phyloP scores from a whole-genome alignment of 2,888 invertebrate species.

The Zeuzera pyrina region DNA sequence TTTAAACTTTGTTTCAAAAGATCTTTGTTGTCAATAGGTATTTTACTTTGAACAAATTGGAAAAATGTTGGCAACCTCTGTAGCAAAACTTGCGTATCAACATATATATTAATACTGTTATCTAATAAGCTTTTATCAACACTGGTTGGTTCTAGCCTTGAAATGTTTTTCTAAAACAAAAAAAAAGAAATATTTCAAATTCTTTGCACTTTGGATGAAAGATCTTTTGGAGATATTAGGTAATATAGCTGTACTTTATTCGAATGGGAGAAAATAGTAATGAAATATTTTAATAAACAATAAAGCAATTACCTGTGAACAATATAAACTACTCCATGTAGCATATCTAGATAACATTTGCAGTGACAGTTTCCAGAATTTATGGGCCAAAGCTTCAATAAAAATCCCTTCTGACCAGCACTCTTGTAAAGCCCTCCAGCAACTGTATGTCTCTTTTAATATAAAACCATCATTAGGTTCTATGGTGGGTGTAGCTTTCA shows the following conservation, averaged over 20 bases:
- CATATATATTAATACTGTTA: constrained; percentile 50
- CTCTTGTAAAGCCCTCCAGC: constrained; percentile 58
- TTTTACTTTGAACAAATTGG: constrained; percentile 34
- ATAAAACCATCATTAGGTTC: constrained; percentile 48
- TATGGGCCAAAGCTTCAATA: constrained; percentile 82
- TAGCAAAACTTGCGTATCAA: constrained; percentile 40
- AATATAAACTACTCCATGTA: constrained; percentile 76
- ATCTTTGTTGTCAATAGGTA: constrained; percentile 31
- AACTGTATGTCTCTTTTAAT: constrained; percentile 57
- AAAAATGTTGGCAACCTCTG: constrained; percentile 42
- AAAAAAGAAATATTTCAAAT: neutral
- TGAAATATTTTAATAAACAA: neutral
- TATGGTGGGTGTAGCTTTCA: constrained; percentile 38
- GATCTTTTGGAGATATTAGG: too few relatives aligned
- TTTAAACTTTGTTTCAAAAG: constrained; percentile 38
- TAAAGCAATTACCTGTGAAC: constrained; percentile 52
- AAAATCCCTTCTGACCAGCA: constrained; percentile 89
- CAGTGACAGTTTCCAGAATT: constrained; percentile 91
- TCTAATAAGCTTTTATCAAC: constrained; percentile 49
- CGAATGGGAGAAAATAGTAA: too few relatives aligned
- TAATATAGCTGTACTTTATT: too few relatives aligned
- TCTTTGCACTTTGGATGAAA: constrained; percentile 1
- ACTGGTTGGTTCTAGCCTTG: constrained; percentile 36
- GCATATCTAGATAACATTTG: constrained; percentile 87
- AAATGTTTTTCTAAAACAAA: constrained; percentile 4